Percentiles rank a stretch among this genome's conserved stretches.
Evolutionary conservation across 2,113 vertebrate genomes (phyloP).

Genomic region (Heterochromis multidens): DNA sequence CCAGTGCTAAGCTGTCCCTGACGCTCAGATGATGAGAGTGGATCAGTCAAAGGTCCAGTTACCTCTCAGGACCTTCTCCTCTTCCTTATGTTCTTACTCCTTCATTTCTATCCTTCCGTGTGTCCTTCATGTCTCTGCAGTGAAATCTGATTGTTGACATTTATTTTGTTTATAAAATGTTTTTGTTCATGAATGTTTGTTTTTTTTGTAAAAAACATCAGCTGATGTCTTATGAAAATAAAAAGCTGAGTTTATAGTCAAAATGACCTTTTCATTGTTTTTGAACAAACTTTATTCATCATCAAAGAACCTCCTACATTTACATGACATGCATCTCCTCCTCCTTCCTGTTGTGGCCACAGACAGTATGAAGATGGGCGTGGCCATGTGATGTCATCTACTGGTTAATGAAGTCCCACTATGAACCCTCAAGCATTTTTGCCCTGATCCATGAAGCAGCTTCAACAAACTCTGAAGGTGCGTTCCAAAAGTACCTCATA

Average conservation of each 20-base stretch:
- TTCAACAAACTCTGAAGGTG: no score
- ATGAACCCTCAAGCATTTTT: background rate
- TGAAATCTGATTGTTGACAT: background rate
- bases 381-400: background rate
- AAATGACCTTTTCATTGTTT: background rate
- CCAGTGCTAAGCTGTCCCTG: background rate
- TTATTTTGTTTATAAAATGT: background rate
- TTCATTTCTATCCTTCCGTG: background rate
- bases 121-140: background rate
- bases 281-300: background rate
- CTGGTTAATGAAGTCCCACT: no score
- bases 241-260: background rate
- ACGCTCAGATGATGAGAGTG: background rate
- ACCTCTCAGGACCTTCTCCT: background rate
- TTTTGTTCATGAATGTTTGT: background rate
- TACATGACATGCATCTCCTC: background rate
- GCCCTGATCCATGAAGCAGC: no score
- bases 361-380: background rate
- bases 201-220: background rate
- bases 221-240: background rate
- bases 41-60: background rate
- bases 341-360: background rate
- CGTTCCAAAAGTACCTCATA: no score
- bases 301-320: no score
- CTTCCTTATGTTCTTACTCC: background rate